A percentile compares a stretch with the other conserved stretches of the same genome.
These are phyloP conservation scores for Aleadryas rufinucha DNA, from an alignment of 2,113 vertebrate genomes.

Conservation along the genomic window DNA sequence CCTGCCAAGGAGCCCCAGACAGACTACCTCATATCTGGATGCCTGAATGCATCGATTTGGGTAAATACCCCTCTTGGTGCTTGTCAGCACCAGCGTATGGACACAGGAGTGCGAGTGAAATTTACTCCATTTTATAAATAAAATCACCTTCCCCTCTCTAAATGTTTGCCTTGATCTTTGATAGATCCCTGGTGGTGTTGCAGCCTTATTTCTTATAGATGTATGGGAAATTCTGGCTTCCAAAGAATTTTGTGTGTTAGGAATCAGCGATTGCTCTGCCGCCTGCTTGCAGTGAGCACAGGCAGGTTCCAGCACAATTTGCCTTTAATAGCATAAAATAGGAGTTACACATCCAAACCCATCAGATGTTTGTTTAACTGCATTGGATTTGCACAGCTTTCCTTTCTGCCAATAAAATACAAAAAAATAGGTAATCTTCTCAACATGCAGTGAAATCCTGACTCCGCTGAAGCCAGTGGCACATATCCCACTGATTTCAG, in stretches of 20 bases:
- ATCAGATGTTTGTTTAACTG: neutral
- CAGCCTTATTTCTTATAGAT: neutral
- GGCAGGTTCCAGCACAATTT: neutral
- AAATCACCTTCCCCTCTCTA: neutral
- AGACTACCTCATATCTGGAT: neutral
- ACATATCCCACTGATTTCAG: neutral
- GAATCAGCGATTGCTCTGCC: accelerated
- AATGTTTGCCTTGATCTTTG: neutral
- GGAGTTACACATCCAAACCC: neutral
- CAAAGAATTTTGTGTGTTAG: neutral
- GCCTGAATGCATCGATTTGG: neutral
- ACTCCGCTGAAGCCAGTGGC: neutral
- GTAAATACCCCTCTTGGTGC: neutral
- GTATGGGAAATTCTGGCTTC: neutral
- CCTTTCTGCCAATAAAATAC: neutral
- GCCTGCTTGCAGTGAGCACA: accelerated
- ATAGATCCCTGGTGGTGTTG: neutral
- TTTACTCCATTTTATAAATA: neutral
- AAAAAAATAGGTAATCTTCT: neutral
- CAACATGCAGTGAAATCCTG: neutral
- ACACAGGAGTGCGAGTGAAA: neutral
- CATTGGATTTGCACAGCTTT: neutral
- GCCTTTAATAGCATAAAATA: neutral
- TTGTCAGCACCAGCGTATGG: neutral
- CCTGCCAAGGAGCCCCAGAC: neutral